phyloP scores from a whole-genome alignment of 1,140 invertebrate species.

The Anadara kagoshimensis region DNA sequence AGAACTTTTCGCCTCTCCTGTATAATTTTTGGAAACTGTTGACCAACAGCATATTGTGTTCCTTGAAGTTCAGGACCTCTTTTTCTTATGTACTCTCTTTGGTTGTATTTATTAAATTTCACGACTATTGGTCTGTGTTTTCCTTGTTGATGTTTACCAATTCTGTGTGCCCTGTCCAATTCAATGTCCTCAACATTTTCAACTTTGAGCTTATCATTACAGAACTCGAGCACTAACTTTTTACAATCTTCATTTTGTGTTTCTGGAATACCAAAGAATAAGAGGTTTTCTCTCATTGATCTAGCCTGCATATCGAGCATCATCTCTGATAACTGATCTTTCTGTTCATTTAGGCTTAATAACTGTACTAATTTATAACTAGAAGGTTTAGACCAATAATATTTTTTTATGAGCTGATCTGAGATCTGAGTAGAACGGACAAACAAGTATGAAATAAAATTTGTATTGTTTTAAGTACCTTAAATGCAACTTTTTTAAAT shows the following conservation, averaged over 20 bases:
- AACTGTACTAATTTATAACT: too few relatives aligned
- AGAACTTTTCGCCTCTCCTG: slow-evolving; percentile 5
- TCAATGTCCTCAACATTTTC: not conserved
- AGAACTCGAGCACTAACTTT: not conserved
- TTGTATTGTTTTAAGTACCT: too few relatives aligned
- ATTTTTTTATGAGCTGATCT: too few relatives aligned
- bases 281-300: slow-evolving; percentile 5
- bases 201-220: not conserved
- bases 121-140: not conserved
- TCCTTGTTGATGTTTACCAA: not conserved
- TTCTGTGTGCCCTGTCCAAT: not conserved
- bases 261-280: slow-evolving; percentile 2
- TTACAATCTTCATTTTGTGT: not conserved
- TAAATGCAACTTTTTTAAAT: too few relatives aligned
- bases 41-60: not conserved
- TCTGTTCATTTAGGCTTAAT: not conserved
- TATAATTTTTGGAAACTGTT: slow-evolving; percentile 18
- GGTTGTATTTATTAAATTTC: not conserved
- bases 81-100: not conserved
- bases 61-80: not conserved
- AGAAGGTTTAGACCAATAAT: too few relatives aligned
- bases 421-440: too few relatives aligned
- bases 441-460: too few relatives aligned
- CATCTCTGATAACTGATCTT: not conserved
- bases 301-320: slow-evolving; percentile 4